These are phyloP conservation scores for Drosophila lacertosa DNA, from an alignment of 1,140 invertebrate genomes.

Conservation along the genomic window DNA sequence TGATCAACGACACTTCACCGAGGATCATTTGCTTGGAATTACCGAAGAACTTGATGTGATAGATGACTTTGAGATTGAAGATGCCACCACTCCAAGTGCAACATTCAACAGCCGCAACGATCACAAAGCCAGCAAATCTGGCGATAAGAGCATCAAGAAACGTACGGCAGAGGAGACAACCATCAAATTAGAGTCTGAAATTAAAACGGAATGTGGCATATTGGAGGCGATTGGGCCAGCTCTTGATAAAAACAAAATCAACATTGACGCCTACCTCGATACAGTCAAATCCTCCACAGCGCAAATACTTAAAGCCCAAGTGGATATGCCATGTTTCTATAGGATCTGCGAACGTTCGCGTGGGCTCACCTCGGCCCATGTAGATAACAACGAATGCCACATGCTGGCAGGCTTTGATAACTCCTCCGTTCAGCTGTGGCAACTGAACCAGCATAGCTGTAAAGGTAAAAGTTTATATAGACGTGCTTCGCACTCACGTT, in stretches of 20 bases:
- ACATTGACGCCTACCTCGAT: conserved; percentile 56
- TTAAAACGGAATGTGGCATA: conserved; percentile 53
- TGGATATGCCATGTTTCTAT: conserved; percentile 62
- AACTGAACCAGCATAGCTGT: conserved; percentile 71
- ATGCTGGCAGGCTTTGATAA: conserved; percentile 77
- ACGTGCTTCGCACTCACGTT: conserved; percentile 53
- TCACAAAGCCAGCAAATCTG: conserved; percentile 43
- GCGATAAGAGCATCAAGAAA: conserved; percentile 47
- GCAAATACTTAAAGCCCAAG: conserved; percentile 64
- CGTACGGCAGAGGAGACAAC: conserved; percentile 58
- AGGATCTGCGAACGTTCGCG: conserved; percentile 67
- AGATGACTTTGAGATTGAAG: conserved; percentile 34
- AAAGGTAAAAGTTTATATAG: conserved; percentile 72
- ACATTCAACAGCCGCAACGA: conserved; percentile 20
- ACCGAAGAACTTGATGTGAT: conserved; percentile 54
- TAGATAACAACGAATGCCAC: conserved; percentile 76
- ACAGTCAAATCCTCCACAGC: conserved; percentile 49
- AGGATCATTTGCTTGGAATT: conserved; percentile 69
- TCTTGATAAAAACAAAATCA: conserved; percentile 21
- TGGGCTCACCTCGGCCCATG: conserved; percentile 61
- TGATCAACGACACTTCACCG: conserved; percentile 74
- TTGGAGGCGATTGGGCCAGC: neutral
- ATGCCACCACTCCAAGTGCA: conserved; percentile 1
- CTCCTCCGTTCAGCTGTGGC: conserved; percentile 78
- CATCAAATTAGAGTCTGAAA: conserved; percentile 51